phyloP scores from a whole-genome alignment of 1,140 invertebrate genomes.

The Polypedilum pembai region DNA sequence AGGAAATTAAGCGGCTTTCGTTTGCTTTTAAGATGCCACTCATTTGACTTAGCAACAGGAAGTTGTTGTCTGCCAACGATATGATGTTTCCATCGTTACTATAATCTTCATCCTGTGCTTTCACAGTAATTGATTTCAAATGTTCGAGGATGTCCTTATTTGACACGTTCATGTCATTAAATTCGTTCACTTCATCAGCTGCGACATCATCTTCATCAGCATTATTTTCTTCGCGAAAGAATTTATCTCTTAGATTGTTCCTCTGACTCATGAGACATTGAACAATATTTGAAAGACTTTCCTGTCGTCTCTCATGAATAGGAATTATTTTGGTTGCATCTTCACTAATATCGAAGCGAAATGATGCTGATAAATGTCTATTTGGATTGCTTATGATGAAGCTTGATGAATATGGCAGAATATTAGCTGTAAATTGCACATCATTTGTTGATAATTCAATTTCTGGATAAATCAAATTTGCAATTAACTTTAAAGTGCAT shows the following conservation, averaged over 20 bases:
- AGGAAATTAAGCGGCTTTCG: background rate
- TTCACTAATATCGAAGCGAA: background rate
- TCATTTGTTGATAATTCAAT: background rate
- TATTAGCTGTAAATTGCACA: background rate
- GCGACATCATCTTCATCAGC: background rate
- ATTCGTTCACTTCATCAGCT: background rate
- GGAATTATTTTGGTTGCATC: background rate
- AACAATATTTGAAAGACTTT: background rate
- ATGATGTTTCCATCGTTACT: background rate
- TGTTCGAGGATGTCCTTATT: background rate
- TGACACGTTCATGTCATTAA: background rate
- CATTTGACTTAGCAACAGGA: background rate
- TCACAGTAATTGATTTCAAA: background rate
- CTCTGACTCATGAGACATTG: background rate
- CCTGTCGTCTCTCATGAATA: background rate
- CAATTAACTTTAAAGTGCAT: background rate
- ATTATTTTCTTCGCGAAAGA: background rate
- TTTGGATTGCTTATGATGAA: background rate
- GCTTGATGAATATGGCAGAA: background rate
- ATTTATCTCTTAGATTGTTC: background rate
- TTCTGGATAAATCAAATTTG: conserved; percentile 6
- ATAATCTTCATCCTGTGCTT: background rate
- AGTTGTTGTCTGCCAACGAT: background rate
- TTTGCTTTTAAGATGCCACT: background rate
- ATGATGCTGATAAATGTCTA: background rate